Conservation (phyloP, 1,140 invertebrate genomes). For the Apis cerana region DNA sequence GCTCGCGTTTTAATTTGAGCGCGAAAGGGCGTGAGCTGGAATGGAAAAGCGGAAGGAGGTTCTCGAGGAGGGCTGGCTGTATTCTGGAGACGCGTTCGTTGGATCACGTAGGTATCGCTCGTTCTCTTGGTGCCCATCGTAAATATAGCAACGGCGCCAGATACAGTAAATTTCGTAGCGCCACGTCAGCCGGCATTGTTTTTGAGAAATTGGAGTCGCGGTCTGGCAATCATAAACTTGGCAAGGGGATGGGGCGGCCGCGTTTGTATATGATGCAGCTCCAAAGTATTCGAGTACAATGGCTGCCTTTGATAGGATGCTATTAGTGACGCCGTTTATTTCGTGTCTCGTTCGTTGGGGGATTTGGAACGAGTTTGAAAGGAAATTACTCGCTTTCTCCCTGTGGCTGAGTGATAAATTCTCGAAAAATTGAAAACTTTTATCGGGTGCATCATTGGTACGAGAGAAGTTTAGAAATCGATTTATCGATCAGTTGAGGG, state of each 20-base stretch:
- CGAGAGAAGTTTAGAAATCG: too few relatives aligned
- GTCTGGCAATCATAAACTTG: not conserved
- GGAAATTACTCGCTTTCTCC: too few relatives aligned
- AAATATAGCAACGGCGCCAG: slow-evolving; percentile 67
- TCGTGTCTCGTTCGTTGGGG: too few relatives aligned
- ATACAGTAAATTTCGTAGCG: slow-evolving; percentile 64
- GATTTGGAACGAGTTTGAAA: too few relatives aligned
- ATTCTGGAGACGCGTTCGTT: slow-evolving; percentile 45
- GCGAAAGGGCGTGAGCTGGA: slow-evolving; percentile 47
- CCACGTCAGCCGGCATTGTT: slow-evolving; percentile 34
- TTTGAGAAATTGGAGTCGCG: not conserved
- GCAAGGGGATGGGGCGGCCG: not conserved
- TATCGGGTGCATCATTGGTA: too few relatives aligned
- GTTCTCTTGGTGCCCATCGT: slow-evolving; percentile 58
- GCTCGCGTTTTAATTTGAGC: slow-evolving; percentile 60
- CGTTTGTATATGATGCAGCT: not conserved
- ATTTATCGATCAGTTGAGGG: too few relatives aligned
- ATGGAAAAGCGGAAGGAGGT: slow-evolving; percentile 60
- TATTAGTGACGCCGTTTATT: too few relatives aligned
- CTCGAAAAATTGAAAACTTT: too few relatives aligned
- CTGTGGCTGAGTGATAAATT: too few relatives aligned
- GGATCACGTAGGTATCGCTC: slow-evolving; percentile 59
- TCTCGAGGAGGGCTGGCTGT: slow-evolving; percentile 8
- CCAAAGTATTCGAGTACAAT: too few relatives aligned
- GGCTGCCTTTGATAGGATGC: too few relatives aligned